Evolutionary conservation across 2,113 vertebrate species (phyloP), one percentile per base, ranked within the genome.

Genomic region (Meles meles): DNA sequence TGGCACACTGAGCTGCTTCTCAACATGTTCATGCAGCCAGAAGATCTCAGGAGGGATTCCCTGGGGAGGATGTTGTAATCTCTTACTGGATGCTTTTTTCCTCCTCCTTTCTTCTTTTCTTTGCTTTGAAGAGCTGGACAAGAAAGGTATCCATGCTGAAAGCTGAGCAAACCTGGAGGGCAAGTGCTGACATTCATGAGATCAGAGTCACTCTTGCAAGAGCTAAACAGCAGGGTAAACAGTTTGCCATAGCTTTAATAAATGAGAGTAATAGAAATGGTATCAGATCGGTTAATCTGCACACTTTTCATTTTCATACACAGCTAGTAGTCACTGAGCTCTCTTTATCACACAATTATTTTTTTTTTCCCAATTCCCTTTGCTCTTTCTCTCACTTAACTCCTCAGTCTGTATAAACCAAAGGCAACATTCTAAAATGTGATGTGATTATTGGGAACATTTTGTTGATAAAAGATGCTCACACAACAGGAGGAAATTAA

Each of bases 281-380:
- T 87, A 96, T 96, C 97, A 98, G 88, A 97, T 97, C 5, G 37
- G 9, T 90, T 97, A 97, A 98, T 80, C 52, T 96, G 88, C 42
- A 88, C 29, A 52, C 94, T 94, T 96, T 93, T 97, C 55, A 97
- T 98, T 98, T 98, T 97, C 96, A 91, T 95, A 85, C 57, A 80
- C 55, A 97, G 37, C 65, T 84, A 91, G 94, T 90, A 90, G 79
- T 97, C 81, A 83, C 6, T 61, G 91, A 97, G 72, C 39, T 92
- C 52, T 97, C 67, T 96, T 96, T 93, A 91, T 94, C 83, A 98
- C 25, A n/a, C 7, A 61, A 49, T 94, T 93, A 84, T 84, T 94
- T 93, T 2, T 42, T 42, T 44, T 55, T 93, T 95, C 94, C 39
- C 37, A 97, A 92, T 94, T 94, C 14, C 14, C 77, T 98, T 97